Evolutionary conservation across 2,797 vertebrate genomes (phyloP), one percentile per base, ranked within the genome.

Genomic region (Australoheros facetus): DNA sequence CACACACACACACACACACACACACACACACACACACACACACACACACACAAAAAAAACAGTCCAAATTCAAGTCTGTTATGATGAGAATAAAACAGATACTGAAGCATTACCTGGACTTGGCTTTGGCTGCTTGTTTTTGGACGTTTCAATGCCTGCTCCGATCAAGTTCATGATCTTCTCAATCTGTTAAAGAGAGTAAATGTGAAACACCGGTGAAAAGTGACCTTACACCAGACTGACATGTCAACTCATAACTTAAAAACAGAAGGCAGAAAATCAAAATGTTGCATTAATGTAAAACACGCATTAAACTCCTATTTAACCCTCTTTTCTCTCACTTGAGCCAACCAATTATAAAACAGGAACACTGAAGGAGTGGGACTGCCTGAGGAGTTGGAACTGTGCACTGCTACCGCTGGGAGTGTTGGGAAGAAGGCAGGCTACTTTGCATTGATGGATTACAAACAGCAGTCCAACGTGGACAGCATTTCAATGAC

Each of bases 81-180:
- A 77, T 59, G 4, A 69, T 17, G n/a, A 39, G 45, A 58, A 34
- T 16, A 60, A 32, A 32, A 55, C 5, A 58, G 1, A 26, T 23
- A 2, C 6, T 55, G 58, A 73, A 16, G 7, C 14, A 14, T 83
- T 97, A 99, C 98, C 97, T 98, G 97, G 94, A 87, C 62, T 59
- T 4, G 94, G 90, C 84, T 71, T 73, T 26, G 90, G 93, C 85
- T 96, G 96, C 83, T 96, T 97, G 82, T 96, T 96, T 94, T 96
- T 96, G 83, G 97, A 96, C n/a, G 97, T 97, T 92, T 99, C 97
- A 54, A 99, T 98, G 79, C 98, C 98, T 77, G 98, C 98, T 16
- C 97, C 98, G 17, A 99, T 99, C 73, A 98, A 95, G 79, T 96
- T 97, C 98, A 99, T 99, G 91, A 99, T 98, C 92, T 98, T 99